A percentile compares a stretch with the other conserved stretches of the same genome.
These are phyloP conservation scores for Zelostemma sp. DNA, from an alignment of 1,140 invertebrate genomes.

Conservation along the genomic window DNA sequence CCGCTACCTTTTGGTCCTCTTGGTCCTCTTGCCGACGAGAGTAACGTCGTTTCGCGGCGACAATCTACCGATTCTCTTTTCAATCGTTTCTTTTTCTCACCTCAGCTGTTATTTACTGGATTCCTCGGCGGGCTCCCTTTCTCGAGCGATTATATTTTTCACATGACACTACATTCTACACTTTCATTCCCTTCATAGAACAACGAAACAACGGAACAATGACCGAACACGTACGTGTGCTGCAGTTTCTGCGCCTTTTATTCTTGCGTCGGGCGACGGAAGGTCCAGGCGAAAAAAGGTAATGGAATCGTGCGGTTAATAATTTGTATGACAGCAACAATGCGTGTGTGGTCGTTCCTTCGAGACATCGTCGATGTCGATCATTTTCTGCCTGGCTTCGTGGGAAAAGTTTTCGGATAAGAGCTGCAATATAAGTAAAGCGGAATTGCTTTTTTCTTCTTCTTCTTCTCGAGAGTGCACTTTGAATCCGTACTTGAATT, in stretches of 20 bases:
- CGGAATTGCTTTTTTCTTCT: too few relatives aligned
- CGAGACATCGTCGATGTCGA: constrained; percentile 31
- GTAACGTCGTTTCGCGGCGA: constrained; percentile 65
- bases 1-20: constrained; percentile 59
- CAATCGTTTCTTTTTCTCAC: constrained; percentile 22
- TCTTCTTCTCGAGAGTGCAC: too few relatives aligned
- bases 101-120: too few relatives aligned
- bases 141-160: too few relatives aligned
- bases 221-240: too few relatives aligned
- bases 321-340: constrained; percentile 44
- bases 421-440: too few relatives aligned
- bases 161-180: constrained; percentile 10
- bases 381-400: constrained; percentile 31
- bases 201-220: too few relatives aligned
- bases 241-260: constrained; percentile 23
- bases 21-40: too few relatives aligned
- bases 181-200: constrained; percentile 9
- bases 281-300: constrained; percentile 32
- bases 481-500: too few relatives aligned
- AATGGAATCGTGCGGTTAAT: constrained; percentile 49
- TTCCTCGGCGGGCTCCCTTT: too few relatives aligned
- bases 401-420: constrained; percentile 33
- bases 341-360: constrained; percentile 31
- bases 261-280: constrained; percentile 30
- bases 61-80: constrained; percentile 57